Evolutionary conservation across 2,888 invertebrate species (phyloP), one percentile per base, ranked within the genome.

Genomic region (Orthonychiurus folsomi): DNA sequence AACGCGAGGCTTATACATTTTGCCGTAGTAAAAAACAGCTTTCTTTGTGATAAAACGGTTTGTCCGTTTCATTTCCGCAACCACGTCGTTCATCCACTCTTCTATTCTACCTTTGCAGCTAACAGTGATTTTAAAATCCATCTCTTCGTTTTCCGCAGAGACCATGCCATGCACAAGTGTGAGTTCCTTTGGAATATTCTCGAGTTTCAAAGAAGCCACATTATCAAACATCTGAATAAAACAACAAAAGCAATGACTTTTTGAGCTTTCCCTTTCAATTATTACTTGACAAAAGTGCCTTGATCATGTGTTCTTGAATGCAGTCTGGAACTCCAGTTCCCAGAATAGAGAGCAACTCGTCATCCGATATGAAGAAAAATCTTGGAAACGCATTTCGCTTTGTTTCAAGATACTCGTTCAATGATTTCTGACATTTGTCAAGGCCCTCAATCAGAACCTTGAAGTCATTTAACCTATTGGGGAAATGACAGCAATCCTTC

Each of bases 301-400:
- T 94, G 61, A 92, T 88, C 82, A 94, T 89, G 75, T 94, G 92
- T 74, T 93, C 90, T 77, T 94, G 93, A 9, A 94, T 90, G 73
- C 88, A 87, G 60, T 81, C 81, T 12, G 89, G 86, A 67, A 89
- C 87, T 69, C 86, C 89, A 75, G 88, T 91, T 18, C 93, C 93
- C 59, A 94, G 81, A 72, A 94, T 90, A 1, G 89, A 88, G 5
- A 95, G 81, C 69, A 94, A 77, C 76, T 94, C 94, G 74, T 93
- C 93, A 27, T 93, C 93, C 2, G 93, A 93, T 75, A 94, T 89
- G 77, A 94, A 94, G 79, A 89, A 93, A 79, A 94, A 94, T 59
- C 94, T 79, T 1, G 94, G 91, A 77, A 93, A 94, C 67, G 89
- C 83, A 65, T 88, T 84, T 56, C 94, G 81, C 78, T 93, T 93